phyloP scores from a whole-genome alignment of 1,140 invertebrate genomes.

The Chymomyza costata region DNA sequence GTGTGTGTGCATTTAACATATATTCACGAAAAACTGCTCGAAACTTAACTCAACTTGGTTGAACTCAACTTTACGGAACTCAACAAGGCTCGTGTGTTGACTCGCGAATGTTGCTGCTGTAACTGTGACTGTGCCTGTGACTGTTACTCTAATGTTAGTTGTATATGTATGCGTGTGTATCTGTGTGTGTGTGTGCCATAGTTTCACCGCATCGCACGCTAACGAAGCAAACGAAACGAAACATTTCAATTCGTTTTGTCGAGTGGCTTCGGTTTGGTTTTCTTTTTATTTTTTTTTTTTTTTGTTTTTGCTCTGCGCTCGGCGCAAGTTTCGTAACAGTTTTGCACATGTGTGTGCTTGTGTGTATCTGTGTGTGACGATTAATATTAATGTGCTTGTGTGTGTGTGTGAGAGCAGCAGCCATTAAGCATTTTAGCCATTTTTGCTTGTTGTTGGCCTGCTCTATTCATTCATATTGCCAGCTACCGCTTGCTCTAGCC shows the following conservation, averaged over 20 bases:
- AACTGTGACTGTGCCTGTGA: too few relatives aligned
- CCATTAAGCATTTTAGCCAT: conserved; percentile 2
- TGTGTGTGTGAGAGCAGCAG: conserved; percentile 25
- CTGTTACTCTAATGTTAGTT: too few relatives aligned
- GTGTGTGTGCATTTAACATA: too few relatives aligned
- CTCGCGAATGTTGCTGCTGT: too few relatives aligned
- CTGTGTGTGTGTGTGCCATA: conserved; percentile 14
- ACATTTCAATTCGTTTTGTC: conserved; percentile 61
- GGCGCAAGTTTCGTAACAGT: conserved; percentile 40
- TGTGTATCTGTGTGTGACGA: conserved; percentile 31
- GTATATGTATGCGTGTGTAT: too few relatives aligned
- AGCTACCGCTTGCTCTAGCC: too few relatives aligned
- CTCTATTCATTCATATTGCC: conserved; percentile 1
- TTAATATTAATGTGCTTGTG: conserved; percentile 40
- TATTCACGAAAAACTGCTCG: too few relatives aligned
- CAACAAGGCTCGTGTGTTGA: too few relatives aligned
- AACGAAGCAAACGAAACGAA: too few relatives aligned
- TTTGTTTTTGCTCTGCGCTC: conserved; percentile 7
- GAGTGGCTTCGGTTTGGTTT: conserved; percentile 17
- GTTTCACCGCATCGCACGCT: conserved; percentile 21
- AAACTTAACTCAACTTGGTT: too few relatives aligned
- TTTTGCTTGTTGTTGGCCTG: too few relatives aligned
- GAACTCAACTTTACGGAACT: too few relatives aligned
- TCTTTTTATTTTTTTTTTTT: conserved; percentile 8
- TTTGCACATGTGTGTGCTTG: conserved; percentile 6